Evolutionary conservation across 64 coral and sea anemone genomes (phyloP), one percentile per base, ranked within the genome.

Genomic region (Stichodactyla helianthus): DNA sequence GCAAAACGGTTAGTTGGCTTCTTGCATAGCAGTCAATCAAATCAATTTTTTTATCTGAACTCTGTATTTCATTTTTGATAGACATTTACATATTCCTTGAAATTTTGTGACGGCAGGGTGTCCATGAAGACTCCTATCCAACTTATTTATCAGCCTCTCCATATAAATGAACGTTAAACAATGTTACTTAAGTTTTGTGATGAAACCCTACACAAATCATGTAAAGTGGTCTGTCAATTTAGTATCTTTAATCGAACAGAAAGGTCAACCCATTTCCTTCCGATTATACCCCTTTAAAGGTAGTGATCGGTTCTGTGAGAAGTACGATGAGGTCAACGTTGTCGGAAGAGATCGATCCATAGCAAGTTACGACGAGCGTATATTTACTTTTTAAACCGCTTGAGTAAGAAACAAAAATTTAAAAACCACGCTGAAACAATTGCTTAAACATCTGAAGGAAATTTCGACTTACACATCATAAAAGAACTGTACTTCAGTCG

Each of bases 221-320:
- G 23, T 74, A 27, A 74, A 74, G 68, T 31, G 68, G 5, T 74
- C 6, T 74, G 68, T 74, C 68, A 74, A 71, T 71, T 20, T 22
- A 74, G 68, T 74, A 74, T 74, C 68, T 31, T 74, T 31, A 74
- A 23, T 9, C 19, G 18, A 5, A n/a, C n/a, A 27, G 68, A 74
- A 74, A 74, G 68, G 68, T 74, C 68, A 74, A 68, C 63, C 35
- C 3, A 23, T 74, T 74, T 74, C 22, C 68, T 74, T 74, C 68
- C 68, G 68, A 74, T 74, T 74, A 31, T 74, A 65, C 62, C 62
- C 62, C 62, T 65, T 65, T 65, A 65, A 65, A 65, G 68, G 68
- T 74, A 74, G 26, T 74, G 10, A 74, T 74, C 26, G 31, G 68
- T 74, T 74, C 12, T 74, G 7, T 74, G 22, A 74, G 27, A 19